Evolutionary conservation across 2,888 invertebrate species (phyloP).

Genomic region (Dinocampus coccinellae): DNA sequence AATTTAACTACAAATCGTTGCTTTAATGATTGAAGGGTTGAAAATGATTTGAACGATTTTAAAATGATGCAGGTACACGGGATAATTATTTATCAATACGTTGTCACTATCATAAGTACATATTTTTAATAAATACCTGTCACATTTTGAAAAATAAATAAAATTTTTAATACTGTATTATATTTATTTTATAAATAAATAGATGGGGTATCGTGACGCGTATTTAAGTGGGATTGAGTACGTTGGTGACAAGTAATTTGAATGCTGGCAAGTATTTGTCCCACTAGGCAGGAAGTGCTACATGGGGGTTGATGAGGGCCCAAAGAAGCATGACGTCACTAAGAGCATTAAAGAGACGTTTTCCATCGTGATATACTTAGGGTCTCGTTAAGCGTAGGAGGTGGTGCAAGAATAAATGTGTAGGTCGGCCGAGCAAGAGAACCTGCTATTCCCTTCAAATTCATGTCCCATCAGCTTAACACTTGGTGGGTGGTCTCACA

Average conservation of each 20-base stretch:
- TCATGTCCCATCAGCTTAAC: slow-evolving; percentile 66
- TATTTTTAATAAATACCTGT: slow-evolving; percentile 69
- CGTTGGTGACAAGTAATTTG: slow-evolving; percentile 53
- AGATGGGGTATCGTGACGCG: background rate
- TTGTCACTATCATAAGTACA: slow-evolving; percentile 57
- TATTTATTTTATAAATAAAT: background rate
- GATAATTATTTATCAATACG: slow-evolving; percentile 66
- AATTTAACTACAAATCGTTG: slow-evolving; percentile 55
- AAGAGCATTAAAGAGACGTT: slow-evolving; percentile 68
- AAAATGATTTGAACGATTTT: slow-evolving; percentile 38
- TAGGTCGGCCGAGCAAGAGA: slow-evolving; percentile 18
- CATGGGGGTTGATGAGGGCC: slow-evolving; percentile 44
- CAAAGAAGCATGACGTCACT: slow-evolving; percentile 59
- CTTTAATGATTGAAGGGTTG: slow-evolving; percentile 59
- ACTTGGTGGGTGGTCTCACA: slow-evolving; percentile 61
- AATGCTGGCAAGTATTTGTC: slow-evolving; percentile 64
- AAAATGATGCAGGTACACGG: slow-evolving; percentile 52
- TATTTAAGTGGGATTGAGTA: background rate
- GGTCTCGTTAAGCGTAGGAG: slow-evolving; percentile 52
- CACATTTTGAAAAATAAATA: slow-evolving; percentile 47
- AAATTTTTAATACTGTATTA: background rate
- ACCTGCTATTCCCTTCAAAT: slow-evolving; percentile 52
- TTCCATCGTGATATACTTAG: slow-evolving; percentile 65
- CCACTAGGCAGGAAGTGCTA: slow-evolving; percentile 57
- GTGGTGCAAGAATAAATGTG: background rate